Evolutionary conservation across 2,888 invertebrate genomes (phyloP), one percentile per base, ranked within the genome.

Genomic region (Drosophila sordidapex): DNA sequence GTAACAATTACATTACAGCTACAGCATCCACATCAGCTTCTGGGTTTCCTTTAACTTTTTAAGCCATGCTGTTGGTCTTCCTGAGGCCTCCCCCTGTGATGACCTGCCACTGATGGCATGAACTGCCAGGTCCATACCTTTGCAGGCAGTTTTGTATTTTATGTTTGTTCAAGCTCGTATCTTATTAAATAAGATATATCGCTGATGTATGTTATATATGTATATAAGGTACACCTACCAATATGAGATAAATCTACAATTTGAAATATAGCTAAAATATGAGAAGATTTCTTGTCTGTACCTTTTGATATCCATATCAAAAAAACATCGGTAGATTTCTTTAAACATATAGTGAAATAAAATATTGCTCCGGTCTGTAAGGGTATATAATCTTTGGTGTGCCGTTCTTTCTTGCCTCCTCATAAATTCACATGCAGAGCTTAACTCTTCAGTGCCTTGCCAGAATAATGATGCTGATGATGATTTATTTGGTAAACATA

Each of bases 401-500:
- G 46, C 8, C 4, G 7, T 25, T 54, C n/a, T 36, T 25, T 38
- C 2, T 8, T 13, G 25, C 0, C 13, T 15, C 36, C 40, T 36
- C 65, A 76, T 65, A 75, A 86, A 75, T 83, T 79, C 43, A 13
- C 49, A 51, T n/a, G 46, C 61, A 52, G 18, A 43, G 72, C 82
- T 71, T 59, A 79, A 74, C 61, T 53, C 71, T 64, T 68, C 48
- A 46, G 40, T 31, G 74, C n/a, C 52, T 33, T 59, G 29, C 27
- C 8, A 46, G 27, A 52, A 38, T 36, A 25, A 4, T 59, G 51
- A 51, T 38, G 38, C 13, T 66, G 59, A 54, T 82, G 82, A 82
- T 75, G 79, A 85, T 85, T 87, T 85, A 82, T 87, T 72, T 51
- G 48, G 3, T 52, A 57, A 67, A 61, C 53, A 71, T 74, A 56